Evolutionary conservation across 2,888 invertebrate genomes (phyloP).

Genomic region (Malacosoma neustria): DNA sequence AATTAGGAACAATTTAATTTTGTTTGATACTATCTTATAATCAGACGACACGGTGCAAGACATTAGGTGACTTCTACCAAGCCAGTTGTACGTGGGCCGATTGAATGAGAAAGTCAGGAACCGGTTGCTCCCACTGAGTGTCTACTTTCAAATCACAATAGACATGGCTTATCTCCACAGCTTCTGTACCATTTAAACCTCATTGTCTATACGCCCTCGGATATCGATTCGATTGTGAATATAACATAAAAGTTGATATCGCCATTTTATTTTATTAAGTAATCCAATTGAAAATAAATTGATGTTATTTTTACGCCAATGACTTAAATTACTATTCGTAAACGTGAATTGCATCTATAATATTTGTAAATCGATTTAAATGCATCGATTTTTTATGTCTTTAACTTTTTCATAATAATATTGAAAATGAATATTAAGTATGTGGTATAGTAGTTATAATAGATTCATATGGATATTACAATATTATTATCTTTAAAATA

Average conservation of each 20-base stretch:
- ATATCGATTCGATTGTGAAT: background rate
- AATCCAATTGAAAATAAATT: background rate
- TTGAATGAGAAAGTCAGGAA: constrained; percentile 69
- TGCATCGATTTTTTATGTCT: background rate
- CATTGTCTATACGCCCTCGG: background rate
- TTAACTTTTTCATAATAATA: background rate
- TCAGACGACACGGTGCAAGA: constrained; percentile 26
- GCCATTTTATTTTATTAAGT: background rate
- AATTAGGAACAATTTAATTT: constrained; percentile 4
- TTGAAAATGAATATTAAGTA: background rate
- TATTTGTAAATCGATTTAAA: background rate
- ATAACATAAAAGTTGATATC: background rate
- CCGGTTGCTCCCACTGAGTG: constrained; percentile 61
- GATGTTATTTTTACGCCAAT: background rate
- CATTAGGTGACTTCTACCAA: constrained; percentile 14
- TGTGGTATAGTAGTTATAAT: constrained; percentile 14
- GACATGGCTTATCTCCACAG: constrained; percentile 44
- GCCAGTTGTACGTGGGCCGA: constrained; percentile 46
- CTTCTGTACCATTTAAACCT: constrained; percentile 29
- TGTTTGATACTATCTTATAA: constrained; percentile 28
- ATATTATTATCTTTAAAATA: too few species aligned
- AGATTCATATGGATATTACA: too few species aligned
- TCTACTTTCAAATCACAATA: constrained; percentile 73
- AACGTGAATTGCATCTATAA: background rate
- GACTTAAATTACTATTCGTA: background rate